Evolutionary conservation across 2,888 invertebrate species (phyloP).

Genomic region (Himalopsyche anomala): DNA sequence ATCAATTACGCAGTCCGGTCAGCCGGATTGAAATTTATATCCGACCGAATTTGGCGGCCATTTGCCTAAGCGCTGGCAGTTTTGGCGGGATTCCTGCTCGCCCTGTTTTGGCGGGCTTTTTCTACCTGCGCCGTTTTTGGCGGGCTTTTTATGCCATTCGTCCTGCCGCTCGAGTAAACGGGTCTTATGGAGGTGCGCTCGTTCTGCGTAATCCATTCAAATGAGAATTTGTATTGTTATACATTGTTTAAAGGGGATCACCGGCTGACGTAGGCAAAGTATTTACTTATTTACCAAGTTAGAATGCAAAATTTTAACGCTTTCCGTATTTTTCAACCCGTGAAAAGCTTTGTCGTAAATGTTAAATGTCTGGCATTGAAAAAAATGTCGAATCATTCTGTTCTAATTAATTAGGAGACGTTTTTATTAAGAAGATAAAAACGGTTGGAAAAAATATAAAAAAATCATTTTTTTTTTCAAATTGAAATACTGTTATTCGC

Average conservation of each 20-base stretch:
- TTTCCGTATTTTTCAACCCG: neutral
- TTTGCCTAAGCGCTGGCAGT: conserved; percentile 10
- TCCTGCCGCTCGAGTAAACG: conserved; percentile 26
- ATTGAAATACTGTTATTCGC: too few species aligned
- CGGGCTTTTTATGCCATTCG: neutral
- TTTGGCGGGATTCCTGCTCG: conserved; percentile 9
- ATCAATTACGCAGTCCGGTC: conserved; percentile 26
- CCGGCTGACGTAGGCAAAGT: neutral
- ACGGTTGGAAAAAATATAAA: neutral
- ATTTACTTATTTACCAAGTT: neutral
- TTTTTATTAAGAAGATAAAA: too few species aligned
- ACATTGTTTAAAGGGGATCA: conserved; percentile 17
- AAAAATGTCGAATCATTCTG: neutral
- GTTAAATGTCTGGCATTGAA: conserved; percentile 20
- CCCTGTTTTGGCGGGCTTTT: conserved; percentile 47
- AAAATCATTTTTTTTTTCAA: too few species aligned
- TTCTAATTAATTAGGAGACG: neutral
- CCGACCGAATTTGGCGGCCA: conserved; percentile 38
- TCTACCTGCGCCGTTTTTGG: conserved; percentile 28
- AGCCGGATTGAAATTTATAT: conserved; percentile 51
- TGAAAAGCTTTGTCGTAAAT: neutral
- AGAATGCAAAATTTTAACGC: neutral
- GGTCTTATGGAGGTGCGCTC: conserved; percentile 4
- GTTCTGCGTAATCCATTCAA: conserved; percentile 31
- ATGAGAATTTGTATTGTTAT: conserved; percentile 28